Evolutionary conservation across 92 coral and sea anemone genomes (phyloP).

Genomic region (Desmophyllum pertusum): DNA sequence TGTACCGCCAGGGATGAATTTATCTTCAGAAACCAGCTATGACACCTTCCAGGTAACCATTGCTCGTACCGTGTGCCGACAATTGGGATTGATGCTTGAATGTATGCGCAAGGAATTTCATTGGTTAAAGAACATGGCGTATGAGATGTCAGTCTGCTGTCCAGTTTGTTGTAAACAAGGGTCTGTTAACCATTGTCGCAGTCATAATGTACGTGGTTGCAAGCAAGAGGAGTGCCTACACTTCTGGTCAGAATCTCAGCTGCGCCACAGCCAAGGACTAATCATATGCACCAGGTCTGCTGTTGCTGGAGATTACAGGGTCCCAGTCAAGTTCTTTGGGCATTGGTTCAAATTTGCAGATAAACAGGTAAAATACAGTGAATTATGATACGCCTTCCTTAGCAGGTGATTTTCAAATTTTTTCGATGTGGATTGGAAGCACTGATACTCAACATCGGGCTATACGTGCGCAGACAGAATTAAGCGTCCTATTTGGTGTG

Average conservation of each 20-base stretch:
- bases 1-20: neutral
- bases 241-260: neutral
- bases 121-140: slow-evolving; percentile 3
- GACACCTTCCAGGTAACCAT: neutral
- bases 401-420: neutral
- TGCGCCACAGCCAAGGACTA: neutral
- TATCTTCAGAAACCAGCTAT: neutral
- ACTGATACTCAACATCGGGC: neutral
- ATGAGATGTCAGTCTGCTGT: slow-evolving; percentile 3
- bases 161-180: neutral
- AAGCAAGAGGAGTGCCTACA: neutral
- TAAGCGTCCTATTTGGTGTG: neutral
- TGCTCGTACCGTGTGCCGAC: neutral
- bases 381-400: neutral
- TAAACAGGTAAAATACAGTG: neutral
- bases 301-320: neutral
- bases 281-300: neutral
- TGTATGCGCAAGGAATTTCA: neutral
- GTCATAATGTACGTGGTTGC: neutral
- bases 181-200: neutral
- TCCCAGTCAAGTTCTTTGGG: neutral
- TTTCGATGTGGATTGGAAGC: neutral
- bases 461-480: neutral
- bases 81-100: neutral
- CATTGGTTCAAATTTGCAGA: neutral